Percentiles rank a stretch among this genome's conserved stretches.
Conservation (phyloP, 2,888 invertebrate genomes). For the Dynastes maya region DNA sequence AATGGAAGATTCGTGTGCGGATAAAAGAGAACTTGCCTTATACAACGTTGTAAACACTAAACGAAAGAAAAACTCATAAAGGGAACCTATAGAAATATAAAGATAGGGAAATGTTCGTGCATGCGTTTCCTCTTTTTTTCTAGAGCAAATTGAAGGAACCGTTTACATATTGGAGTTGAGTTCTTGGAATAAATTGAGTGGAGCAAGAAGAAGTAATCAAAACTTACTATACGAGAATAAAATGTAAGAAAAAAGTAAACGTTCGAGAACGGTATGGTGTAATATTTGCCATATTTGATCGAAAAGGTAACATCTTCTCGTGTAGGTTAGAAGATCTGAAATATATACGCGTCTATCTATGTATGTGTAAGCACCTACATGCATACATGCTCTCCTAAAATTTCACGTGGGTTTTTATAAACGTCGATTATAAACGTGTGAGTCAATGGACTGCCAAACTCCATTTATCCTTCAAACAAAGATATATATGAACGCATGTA, state of each 20-base stretch:
- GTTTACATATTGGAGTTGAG: constrained; percentile 62
- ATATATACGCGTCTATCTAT: background rate
- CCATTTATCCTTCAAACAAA: too few species aligned
- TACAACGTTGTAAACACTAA: constrained; percentile 54
- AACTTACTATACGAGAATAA: constrained; percentile 43
- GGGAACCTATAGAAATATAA: constrained; percentile 56
- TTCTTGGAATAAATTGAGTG: constrained; percentile 62
- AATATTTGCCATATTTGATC: constrained; percentile 31
- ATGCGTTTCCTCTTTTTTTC: constrained; percentile 57
- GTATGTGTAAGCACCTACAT: background rate
- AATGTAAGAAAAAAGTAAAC: constrained; percentile 29
- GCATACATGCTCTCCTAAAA: too few species aligned
- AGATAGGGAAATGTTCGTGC: constrained; percentile 57
- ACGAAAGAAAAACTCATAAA: constrained; percentile 57
- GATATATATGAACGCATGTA: too few species aligned
- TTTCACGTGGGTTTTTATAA: too few species aligned
- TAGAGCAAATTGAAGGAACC: constrained; percentile 57
- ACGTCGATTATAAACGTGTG: too few species aligned
- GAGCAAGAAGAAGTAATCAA: constrained; percentile 56
- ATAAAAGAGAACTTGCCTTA: constrained; percentile 52
- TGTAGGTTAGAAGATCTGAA: background rate
- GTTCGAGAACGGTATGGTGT: constrained; percentile 12
- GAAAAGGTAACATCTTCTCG: constrained; percentile 14
- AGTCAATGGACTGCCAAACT: too few species aligned
- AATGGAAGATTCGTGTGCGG: constrained; percentile 55